Base-by-base conservation (phyloP, 2,113 vertebrate species). In the Rallus limicola region DNA sequence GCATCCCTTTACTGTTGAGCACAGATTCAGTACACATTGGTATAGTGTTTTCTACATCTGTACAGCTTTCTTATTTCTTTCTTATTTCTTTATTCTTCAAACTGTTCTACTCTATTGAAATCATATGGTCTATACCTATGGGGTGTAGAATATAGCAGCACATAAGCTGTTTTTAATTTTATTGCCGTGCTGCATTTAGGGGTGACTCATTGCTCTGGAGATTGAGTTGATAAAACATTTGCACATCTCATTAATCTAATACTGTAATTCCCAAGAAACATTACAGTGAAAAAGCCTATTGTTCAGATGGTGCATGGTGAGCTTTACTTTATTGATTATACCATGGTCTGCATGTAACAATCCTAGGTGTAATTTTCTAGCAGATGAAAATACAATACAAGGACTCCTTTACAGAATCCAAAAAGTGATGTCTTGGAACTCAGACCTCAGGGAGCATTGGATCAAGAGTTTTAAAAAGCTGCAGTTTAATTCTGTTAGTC, bases 131-230 rank as follows among this genome's bases (percentile, higher is more conserved):
- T 63, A 8, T 84, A 95, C 83, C 86, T 95, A 14, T 46, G 67
- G 40, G 29, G 34, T 79, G 58, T 58, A 87, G 65, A 92, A 76
- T 33, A 79, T 40, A 88, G 86, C 44, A 92, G 62, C 56, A 72
- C 28, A 18, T 71, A 81, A 84, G 26, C 69, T 94, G 62, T 31
- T 94, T 95, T 94, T 71, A 80, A 68, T 96, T 83, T 84, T 84
- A 60, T 69, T 91, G 58, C 80, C 90, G n/a, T 84, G 91, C 53
- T 72, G 44, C 23, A 16, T 86, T 91, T 93, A 58, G 40, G 55
- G 81, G 40, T 96, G 90, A 96, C 72, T 96, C 88, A 92, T 68
- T 92, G 53, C 83, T 92, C 94, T 82, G 69, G 88, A 95, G 91
- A 94, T 40, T 58, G 53, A 76, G 88, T 79, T 92, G 83, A 93